These are phyloP conservation scores for Acropora yongei DNA, from an alignment of 64 coral and sea anemone species.

Conservation along the genomic window DNA sequence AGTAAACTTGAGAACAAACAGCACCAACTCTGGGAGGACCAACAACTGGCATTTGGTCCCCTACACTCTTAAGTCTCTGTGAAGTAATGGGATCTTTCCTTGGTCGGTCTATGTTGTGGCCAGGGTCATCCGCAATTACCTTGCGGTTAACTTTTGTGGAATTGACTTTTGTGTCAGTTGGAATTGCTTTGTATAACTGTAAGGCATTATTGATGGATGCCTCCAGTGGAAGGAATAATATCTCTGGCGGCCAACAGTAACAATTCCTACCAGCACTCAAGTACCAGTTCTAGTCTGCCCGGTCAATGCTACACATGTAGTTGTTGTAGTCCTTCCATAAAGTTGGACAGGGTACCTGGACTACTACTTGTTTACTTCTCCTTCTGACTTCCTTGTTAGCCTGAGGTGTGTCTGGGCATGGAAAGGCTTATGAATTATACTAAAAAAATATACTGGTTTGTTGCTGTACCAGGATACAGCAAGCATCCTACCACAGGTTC, in stretches of 20 bases:
- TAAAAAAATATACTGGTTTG: conserved; percentile 27
- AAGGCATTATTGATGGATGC: conserved; percentile 37
- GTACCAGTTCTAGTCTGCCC: conserved; percentile 15
- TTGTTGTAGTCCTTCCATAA: conserved; percentile 22
- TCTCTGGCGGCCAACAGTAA: background rate
- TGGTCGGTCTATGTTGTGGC: conserved; percentile 16
- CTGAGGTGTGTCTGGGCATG: conserved; percentile 1
- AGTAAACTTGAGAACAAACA: conserved; percentile 27
- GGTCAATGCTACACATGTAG: conserved; percentile 28
- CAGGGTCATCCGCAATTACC: conserved; percentile 8
- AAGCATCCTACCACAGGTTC: conserved; percentile 26
- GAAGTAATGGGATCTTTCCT: conserved; percentile 22
- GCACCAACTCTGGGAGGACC: background rate
- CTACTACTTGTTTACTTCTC: conserved; percentile 27
- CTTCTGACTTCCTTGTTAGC: background rate
- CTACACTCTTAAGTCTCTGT: conserved; percentile 20
- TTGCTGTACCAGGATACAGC: conserved; percentile 43
- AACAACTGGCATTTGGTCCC: conserved; percentile 20
- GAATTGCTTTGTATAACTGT: conserved; percentile 35
- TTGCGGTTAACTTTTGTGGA: background rate
- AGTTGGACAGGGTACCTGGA: conserved; percentile 20
- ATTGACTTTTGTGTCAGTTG: conserved; percentile 8
- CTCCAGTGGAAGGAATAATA: background rate
- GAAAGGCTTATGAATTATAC: conserved; percentile 36
- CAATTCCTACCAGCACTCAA: conserved; percentile 23